A percentile compares a stretch with the other conserved stretches of the same genome.
Conservation (phyloP, 2,797 vertebrate genomes). For the Chiroxiphia lanceolata region DNA sequence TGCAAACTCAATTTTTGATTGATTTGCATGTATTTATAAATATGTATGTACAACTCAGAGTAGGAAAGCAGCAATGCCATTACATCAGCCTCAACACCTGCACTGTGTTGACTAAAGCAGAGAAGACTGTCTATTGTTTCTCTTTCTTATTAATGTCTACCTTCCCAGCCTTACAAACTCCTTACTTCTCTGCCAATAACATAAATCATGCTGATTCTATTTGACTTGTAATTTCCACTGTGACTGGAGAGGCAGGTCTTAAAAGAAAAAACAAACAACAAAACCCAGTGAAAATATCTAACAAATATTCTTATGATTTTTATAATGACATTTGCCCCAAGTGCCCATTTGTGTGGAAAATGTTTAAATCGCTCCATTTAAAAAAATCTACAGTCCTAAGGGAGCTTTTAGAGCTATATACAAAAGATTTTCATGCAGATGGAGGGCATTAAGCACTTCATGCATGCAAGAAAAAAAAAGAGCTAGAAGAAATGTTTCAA, state of each 20-base stretch:
- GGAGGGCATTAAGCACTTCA: conserved; percentile 62
- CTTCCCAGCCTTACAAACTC: background rate
- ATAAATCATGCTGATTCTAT: background rate
- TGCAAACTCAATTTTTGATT: background rate
- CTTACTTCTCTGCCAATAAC: background rate
- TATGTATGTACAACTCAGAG: background rate
- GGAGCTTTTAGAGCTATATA: conserved; percentile 51
- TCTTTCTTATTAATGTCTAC: background rate
- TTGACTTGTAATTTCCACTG: background rate
- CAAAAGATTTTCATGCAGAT: conserved; percentile 59
- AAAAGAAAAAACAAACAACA: background rate
- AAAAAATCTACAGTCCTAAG: conserved; percentile 46
- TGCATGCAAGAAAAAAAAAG: conserved; percentile 6
- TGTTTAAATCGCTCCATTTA: conserved; percentile 59
- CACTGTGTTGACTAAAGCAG: background rate
- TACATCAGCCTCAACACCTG: conserved; percentile 54
- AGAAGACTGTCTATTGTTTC: background rate
- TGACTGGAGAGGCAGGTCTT: background rate
- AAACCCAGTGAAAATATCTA: background rate
- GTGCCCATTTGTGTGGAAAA: conserved; percentile 57
- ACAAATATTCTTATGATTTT: background rate
- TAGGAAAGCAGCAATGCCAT: conserved; percentile 6
- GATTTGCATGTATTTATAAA: conserved; percentile 45
- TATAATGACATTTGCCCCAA: conserved; percentile 37
- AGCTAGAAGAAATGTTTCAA: conserved; percentile 53